Conservation (phyloP, 92 coral and sea anemone species). For the Epizoanthus illoricatus region DNA sequence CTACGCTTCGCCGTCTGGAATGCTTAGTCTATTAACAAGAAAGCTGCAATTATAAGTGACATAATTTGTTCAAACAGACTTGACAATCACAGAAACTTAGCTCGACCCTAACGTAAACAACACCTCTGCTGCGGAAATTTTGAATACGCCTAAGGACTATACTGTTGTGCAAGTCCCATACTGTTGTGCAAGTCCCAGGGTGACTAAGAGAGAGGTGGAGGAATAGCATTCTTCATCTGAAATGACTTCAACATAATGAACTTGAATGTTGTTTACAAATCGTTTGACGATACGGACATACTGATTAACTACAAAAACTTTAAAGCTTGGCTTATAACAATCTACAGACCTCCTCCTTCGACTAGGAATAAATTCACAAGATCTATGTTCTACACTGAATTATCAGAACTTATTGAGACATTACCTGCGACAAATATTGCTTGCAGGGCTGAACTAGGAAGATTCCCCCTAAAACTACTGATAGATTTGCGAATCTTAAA, state of each 20-base stretch:
- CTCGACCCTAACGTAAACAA: background rate
- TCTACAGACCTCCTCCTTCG: too few relatives aligned
- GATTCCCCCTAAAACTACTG: too few relatives aligned
- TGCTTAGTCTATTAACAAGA: constrained; percentile 25
- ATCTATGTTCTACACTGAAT: too few relatives aligned
- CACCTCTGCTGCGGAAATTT: constrained; percentile 22
- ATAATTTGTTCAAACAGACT: constrained; percentile 30
- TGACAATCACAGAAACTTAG: constrained; percentile 36
- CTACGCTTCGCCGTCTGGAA: constrained; percentile 36
- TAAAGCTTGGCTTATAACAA: too few relatives aligned
- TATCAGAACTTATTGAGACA: too few relatives aligned
- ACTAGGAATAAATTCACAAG: too few relatives aligned
- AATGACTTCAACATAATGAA: constrained; percentile 23
- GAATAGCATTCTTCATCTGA: constrained; percentile 31
- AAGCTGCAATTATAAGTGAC: constrained; percentile 32
- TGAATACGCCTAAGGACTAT: constrained; percentile 31
- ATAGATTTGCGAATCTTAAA: too few relatives aligned
- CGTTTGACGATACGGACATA: constrained; percentile 25
- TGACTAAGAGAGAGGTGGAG: constrained; percentile 44
- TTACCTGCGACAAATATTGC: too few relatives aligned
- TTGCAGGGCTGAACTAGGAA: too few relatives aligned
- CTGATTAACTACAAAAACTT: too few relatives aligned
- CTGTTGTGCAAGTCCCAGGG: too few relatives aligned
- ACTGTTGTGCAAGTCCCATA: constrained; percentile 36
- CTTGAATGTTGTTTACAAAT: constrained; percentile 9